These are phyloP conservation scores for Anableps anableps DNA, from an alignment of 2,797 vertebrate species.

Conservation along the genomic window DNA sequence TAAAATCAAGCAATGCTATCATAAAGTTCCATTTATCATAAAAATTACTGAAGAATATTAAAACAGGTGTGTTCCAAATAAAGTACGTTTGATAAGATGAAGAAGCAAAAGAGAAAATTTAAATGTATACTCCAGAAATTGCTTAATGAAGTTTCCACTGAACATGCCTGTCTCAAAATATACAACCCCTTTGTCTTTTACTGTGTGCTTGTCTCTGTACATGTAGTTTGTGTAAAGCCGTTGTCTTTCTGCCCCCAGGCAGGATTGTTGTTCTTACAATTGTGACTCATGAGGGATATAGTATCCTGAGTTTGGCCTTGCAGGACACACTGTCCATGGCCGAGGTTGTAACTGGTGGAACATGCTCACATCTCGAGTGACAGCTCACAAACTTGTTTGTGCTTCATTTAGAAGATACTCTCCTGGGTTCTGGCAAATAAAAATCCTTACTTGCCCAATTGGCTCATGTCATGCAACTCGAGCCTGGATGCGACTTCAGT, in stretches of 20 bases:
- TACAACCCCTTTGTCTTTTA: slow-evolving; percentile 11
- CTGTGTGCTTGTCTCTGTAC: slow-evolving; percentile 15
- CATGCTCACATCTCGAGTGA: slow-evolving; percentile 1
- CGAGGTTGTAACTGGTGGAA: slow-evolving; percentile 21
- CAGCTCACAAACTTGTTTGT: slow-evolving; percentile 31
- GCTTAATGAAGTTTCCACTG: not conserved
- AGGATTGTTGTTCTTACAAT: slow-evolving; percentile 17
- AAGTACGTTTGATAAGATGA: not conserved
- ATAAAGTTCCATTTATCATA: not conserved
- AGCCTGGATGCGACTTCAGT: slow-evolving; percentile 38
- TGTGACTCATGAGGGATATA: slow-evolving; percentile 53
- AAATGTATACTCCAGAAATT: not conserved
- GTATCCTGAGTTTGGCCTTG: slow-evolving; percentile 51
- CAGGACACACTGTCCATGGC: slow-evolving; percentile 20
- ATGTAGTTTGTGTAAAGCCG: slow-evolving; percentile 11
- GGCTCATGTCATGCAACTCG: slow-evolving; percentile 64
- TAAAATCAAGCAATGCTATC: not conserved
- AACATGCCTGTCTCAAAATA: not conserved
- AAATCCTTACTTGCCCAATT: slow-evolving; percentile 53
- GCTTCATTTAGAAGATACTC: slow-evolving; percentile 53
- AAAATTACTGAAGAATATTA: not conserved
- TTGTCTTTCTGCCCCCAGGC: slow-evolving; percentile 26
- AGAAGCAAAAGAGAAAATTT: not conserved
- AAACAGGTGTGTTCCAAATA: not conserved
- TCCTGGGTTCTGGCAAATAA: slow-evolving; percentile 64